Evolutionary conservation across 1,140 invertebrate species (phyloP).

Genomic region (Augochlora pura): DNA sequence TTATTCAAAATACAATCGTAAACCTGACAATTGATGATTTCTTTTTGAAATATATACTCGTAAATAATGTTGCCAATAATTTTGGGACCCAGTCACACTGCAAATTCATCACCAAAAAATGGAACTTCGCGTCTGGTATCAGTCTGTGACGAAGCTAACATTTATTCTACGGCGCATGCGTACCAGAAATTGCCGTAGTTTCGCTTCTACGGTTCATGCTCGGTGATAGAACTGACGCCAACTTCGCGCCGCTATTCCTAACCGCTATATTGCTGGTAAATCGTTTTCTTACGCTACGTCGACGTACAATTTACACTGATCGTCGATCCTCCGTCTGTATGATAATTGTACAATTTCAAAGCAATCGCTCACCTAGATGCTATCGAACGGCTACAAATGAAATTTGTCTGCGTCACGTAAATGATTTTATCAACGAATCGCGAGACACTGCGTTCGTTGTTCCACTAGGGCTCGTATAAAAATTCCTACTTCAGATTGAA

Average conservation of each 20-base stretch:
- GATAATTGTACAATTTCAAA: background rate
- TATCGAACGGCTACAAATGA: background rate
- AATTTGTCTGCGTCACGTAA: background rate
- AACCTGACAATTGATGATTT: no score
- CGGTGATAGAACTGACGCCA: background rate
- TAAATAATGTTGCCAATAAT: no score
- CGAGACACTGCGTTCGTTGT: background rate
- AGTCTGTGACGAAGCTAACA: no score
- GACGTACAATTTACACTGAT: no score
- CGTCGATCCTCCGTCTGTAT: background rate
- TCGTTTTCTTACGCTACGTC: background rate
- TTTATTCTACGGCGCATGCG: no score
- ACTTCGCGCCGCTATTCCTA: background rate
- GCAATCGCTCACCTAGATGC: background rate
- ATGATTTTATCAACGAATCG: background rate
- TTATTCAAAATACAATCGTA: no score
- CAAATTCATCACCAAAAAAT: no score
- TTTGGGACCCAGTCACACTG: no score
- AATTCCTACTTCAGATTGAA: constrained; percentile 7
- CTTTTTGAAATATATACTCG: no score
- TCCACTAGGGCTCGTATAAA: constrained; percentile 6
- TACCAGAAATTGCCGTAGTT: no score
- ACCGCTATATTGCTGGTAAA: background rate
- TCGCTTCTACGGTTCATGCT: no score
- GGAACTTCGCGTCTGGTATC: no score